A percentile compares a stretch with the other conserved stretches of the same genome.
These are phyloP conservation scores for Lysandra bellargus DNA, from an alignment of 2,888 invertebrate genomes.

Conservation along the genomic window DNA sequence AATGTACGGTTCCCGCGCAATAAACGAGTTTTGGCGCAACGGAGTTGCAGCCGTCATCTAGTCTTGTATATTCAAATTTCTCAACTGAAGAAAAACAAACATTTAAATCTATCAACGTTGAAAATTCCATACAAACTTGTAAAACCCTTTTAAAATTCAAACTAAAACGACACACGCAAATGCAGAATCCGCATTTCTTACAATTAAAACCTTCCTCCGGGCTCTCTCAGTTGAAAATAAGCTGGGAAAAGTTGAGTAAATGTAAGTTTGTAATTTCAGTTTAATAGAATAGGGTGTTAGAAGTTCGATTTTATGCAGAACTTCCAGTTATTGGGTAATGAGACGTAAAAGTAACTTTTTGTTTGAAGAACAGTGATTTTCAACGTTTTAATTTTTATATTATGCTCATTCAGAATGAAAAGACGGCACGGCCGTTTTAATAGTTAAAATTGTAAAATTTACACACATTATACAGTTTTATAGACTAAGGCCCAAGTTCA, in stretches of 20 bases:
- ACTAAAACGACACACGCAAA: conserved; percentile 18
- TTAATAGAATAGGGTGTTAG: neutral
- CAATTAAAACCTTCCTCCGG: conserved; percentile 18
- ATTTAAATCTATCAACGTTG: neutral
- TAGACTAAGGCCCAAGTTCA: too few relatives aligned
- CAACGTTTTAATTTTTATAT: neutral
- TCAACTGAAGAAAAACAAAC: neutral
- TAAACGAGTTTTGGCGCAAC: too few relatives aligned
- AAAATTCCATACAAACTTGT: neutral
- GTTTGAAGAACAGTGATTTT: neutral
- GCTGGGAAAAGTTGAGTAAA: neutral
- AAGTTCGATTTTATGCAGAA: conserved; percentile 19
- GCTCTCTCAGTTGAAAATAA: conserved; percentile 26
- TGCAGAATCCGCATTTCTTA: conserved; percentile 10
- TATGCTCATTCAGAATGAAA: neutral
- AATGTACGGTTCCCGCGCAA: too few relatives aligned
- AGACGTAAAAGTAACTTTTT: neutral
- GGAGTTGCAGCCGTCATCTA: too few relatives aligned
- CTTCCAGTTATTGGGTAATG: neutral
- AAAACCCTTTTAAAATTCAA: neutral
- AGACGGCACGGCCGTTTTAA: too few relatives aligned
- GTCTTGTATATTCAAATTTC: too few relatives aligned
- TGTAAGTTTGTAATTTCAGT: conserved; percentile 19
- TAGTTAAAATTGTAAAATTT: too few relatives aligned
- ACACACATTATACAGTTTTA: too few relatives aligned